Base-by-base conservation (phyloP, 1,140 invertebrate genomes). In the Stegodyphus mimosarum region DNA sequence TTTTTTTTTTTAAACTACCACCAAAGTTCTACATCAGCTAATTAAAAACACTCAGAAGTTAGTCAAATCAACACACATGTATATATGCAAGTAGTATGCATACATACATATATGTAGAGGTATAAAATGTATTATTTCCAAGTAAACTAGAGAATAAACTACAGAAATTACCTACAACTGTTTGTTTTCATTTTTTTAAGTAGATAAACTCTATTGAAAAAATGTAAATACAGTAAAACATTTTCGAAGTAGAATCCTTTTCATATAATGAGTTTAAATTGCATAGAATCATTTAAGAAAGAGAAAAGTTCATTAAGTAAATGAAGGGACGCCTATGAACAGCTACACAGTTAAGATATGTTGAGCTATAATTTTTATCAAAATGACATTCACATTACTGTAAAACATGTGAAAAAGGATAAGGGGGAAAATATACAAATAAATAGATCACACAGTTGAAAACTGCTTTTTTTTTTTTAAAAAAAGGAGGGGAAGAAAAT, bases 31-130 rank as follows among this genome's bases (percentile, higher is more conserved):
- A 67, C 15, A 67, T 17, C 66, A 69, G n/a, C 76, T 78, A 78
- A 78, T 78, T 49, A 17, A 78, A 78, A 78, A 78, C 66, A 78
- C 51, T 17, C 18, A 78, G 76, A 78, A 78, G 75, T 67, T 64
- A 13, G 9, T 77, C 15, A 51, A 51, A 77, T 60, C 9, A 10
- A 15, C 15, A 60, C 15, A 15, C 15, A 60, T 60, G 15, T 60
- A 60, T 64, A 71, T 71, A n/a, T 50, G n/a, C n/a, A 71, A 49
- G 10, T 71, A 60, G 3, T 50, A 71, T 49, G 48, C 48, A 49
- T 71, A 15, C 48, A 77, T 77, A 77, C 17, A 60, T 64, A 76
- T 64, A 64, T 77, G 64, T 51, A 69, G 52, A 78, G 10, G 15
- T 60, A 60, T 15, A 60, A 10, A 60, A 10, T 60, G 9, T 10